Evolutionary conservation across 2,888 invertebrate genomes (phyloP), one percentile per base, ranked within the genome.

Genomic region (Apantesis nais): DNA sequence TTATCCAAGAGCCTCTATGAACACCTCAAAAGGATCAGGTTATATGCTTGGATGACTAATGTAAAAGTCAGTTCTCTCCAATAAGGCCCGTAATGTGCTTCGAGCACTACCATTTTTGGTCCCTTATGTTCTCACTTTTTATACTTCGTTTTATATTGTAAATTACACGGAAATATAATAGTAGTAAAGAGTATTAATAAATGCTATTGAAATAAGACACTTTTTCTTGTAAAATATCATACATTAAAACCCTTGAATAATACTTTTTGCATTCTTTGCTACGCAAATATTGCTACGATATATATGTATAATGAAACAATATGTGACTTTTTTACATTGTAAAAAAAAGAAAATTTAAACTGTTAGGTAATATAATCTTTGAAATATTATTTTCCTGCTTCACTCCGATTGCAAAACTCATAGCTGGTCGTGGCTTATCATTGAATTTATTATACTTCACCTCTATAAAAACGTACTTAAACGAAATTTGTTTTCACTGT

Each of bases 381-480:
- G 52, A 73, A 76, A 75, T 44, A 71, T 16, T 67, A 74, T 72
- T 76, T 77, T 73, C 71, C 67, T 78, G 71, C 77, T 76, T 74
- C 80, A 77, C 82, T 85, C 74, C 62, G 75, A 86, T 88, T 88
- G 83, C 83, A 73, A 85, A 86, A 87, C 81, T 72, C 74, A 76
- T 77, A 61, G 76, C 70, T 74, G 79, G 74, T 72, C 70, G 71
- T 66, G 73, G 86, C 86, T 91, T 90, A 92, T 92, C 89, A 85
- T 78, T 72, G 73, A 88, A 87, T 92, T 92, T 52, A 68, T 67
- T 75, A 85, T 86, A 87, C 85, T 79, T 73, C 79, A 75, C 58
- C 37, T 78, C 88, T 86, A 90, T 91, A 92, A 92, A 91, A 92
- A 82, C 67, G 62, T 61, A 74, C 73, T 75, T 74, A 77, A 83